Evolutionary conservation across 1,140 invertebrate genomes (phyloP), one percentile per base, ranked within the genome.

Genomic region (Drosophila ambigua): DNA sequence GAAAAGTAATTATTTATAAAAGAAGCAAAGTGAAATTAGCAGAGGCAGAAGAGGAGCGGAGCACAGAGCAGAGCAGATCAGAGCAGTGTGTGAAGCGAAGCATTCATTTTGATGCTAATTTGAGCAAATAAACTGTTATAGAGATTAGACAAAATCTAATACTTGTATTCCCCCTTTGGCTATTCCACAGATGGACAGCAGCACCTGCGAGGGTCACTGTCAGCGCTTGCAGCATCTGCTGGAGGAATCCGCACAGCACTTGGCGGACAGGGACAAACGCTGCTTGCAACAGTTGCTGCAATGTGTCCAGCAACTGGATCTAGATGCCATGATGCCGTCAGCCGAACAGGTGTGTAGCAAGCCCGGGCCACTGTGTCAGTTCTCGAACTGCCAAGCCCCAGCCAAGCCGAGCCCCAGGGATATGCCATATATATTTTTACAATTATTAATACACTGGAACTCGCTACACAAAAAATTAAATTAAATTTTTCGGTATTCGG

Each of bases 251-350:
- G 23, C 71, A 6, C 75, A 73, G 20, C 64, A 63, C n/a, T 50
- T 90, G 24, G 85, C 91, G 58, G 93, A 92, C 39, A 93, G 93
- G 60, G 93, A 94, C 60, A 93, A 93, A 75, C 91, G 91, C 28
- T 94, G 93, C 59, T 89, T 94, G 78, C 93, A 94, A 74, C 93
- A 94, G 73, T 90, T 94, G 65, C 72, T 94, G 39, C 92, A 93
- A 90, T 90, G 94, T 76, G 89, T 94, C 52, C 93, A 94, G 67
- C 93, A 93, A 75, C 90, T 93, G 13, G 93, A 94, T 90, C 85
- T 93, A 59, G 81, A 94, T 62, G 69, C 79, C n/a, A 80, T 80
- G 35, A 53, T 68, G 48, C 61, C 76, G 11, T 13, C 35, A 35
- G 58, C 67, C n/a, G 83, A 88, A 13, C 69, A 79, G 72, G 90